Evolutionary conservation across 2,888 invertebrate species (phyloP), one percentile per base, ranked within the genome.

Genomic region (Perizoma affinitatum): DNA sequence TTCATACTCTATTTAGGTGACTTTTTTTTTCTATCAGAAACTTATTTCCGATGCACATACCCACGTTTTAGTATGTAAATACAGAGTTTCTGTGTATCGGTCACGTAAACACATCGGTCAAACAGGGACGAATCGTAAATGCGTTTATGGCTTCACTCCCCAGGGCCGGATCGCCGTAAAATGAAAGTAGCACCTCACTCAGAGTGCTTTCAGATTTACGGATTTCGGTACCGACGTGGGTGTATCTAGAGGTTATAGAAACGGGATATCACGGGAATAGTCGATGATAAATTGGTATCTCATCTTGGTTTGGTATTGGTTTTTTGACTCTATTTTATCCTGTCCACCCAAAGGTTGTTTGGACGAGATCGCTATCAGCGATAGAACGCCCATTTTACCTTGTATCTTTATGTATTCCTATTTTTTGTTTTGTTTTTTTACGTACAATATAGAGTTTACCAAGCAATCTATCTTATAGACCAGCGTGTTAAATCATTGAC

Each of bases 111-210:
- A 65, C 61, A 51, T 61, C 65, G 71, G 73, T 69, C 72, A 71
- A 72, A 71, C 69, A 74, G 73, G 74, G 74, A 68, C 65, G 65
- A 68, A 69, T 73, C 78, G 75, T 80, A 78, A 80, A 80, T 63
- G 63, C 72, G 75, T 82, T 83, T 81, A 82, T 63, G 53, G 70
- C 66, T 69, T 74, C 74, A 75, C 74, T 76, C 71, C 71, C 66
- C 65, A 69, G 72, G 66, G 69, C 69, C 55, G 67, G 65, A 70
- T 70, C 69, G 53, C 66, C 61, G 72, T 80, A 79, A 79, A 79
- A 74, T 78, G 76, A 79, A 80, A 74, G 76, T 77, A 76, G 73
- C 70, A 66, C 60, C 69, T 63, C 64, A 67, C 66, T 68, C 67
- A 38, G 70, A 70, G 70, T 70, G 68, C 66, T 72, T 72, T 66